These are phyloP conservation scores for Stegastes partitus DNA, from an alignment of 2,113 vertebrate genomes.

Conservation along the genomic window DNA sequence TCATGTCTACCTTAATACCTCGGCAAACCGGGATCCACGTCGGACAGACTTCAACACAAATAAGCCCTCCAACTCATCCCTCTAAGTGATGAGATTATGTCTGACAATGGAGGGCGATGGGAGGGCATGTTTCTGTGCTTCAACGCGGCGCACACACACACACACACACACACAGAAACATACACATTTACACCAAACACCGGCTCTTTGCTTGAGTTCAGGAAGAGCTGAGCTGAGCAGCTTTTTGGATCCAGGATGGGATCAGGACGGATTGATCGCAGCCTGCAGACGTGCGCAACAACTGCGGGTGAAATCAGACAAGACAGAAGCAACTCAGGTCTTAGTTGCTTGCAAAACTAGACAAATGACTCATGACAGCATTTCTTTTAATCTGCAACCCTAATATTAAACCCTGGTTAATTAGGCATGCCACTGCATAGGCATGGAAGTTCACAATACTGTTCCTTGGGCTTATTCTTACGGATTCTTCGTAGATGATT, in stretches of 20 bases:
- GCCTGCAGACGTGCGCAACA: neutral
- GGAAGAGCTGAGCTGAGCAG: constrained; percentile 31
- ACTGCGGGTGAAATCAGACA: neutral
- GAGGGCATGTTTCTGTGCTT: neutral
- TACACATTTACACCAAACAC: neutral
- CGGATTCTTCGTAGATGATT: too few relatives aligned
- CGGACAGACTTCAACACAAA: constrained; percentile 27
- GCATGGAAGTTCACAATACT: too few relatives aligned
- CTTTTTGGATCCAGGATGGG: constrained; percentile 21
- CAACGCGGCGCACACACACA: neutral
- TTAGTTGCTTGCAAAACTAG: neutral
- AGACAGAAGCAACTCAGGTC: neutral
- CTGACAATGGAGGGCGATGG: constrained; percentile 39
- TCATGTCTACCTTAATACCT: constrained; percentile 47
- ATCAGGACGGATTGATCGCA: constrained; percentile 26
- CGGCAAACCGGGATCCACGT: constrained; percentile 16
- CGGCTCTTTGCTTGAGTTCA: neutral
- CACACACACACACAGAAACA: constrained; percentile 3
- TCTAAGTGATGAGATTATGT: constrained; percentile 50
- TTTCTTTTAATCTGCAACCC: too few relatives aligned
- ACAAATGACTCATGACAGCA: too few relatives aligned
- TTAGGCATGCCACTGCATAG: too few relatives aligned
- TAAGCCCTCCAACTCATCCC: constrained; percentile 32
- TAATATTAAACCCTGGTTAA: too few relatives aligned
- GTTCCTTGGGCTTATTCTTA: too few relatives aligned